Evolutionary conservation across 2,797 vertebrate species (phyloP).

Genomic region (Remorina albescens): DNA sequence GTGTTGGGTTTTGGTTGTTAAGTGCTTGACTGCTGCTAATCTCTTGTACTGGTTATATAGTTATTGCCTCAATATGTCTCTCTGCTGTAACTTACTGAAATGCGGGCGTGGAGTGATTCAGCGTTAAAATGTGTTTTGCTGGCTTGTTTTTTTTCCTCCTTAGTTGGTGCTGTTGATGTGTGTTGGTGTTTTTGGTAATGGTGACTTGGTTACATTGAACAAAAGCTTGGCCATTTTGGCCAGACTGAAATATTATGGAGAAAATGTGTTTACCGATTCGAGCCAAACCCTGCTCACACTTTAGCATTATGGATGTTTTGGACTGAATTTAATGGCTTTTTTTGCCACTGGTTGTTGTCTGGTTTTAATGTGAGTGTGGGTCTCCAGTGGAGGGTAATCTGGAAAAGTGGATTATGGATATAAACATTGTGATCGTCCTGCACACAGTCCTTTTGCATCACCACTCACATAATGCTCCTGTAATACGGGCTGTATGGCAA

Average conservation of each 20-base stretch:
- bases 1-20: background rate
- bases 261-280: too few relatives aligned
- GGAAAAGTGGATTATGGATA: background rate
- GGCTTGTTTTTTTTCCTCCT: background rate
- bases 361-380: background rate
- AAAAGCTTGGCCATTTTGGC: background rate
- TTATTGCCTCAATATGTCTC: background rate
- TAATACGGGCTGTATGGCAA: background rate
- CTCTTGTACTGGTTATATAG: background rate
- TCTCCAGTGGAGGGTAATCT: background rate
- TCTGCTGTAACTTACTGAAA: background rate
- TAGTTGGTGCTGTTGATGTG: background rate
- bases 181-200: background rate
- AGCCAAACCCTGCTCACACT: background rate
- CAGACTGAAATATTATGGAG: too few relatives aligned
- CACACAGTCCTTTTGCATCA: background rate
- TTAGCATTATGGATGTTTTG: background rate
- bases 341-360: background rate
- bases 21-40: too few relatives aligned
- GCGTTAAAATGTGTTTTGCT: too few relatives aligned
- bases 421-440: constrained; percentile 5
- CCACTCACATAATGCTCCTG: background rate
- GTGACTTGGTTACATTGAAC: background rate
- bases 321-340: background rate
- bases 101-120: background rate